Base-by-base conservation (phyloP, 2,888 invertebrate species). In the Drosophila acutilabella region DNA sequence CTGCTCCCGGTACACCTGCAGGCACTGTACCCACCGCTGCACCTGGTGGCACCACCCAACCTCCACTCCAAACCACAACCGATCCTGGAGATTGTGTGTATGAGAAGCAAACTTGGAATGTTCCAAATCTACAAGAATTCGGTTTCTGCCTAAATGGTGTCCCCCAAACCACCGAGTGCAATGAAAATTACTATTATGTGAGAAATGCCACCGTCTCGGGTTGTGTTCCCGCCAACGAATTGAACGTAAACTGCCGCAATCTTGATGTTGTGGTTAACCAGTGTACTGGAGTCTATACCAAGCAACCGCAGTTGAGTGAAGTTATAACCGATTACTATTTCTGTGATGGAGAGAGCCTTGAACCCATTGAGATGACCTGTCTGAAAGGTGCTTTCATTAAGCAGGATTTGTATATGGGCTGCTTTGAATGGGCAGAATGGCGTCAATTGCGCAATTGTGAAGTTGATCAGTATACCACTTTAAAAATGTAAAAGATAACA, bases 321-420 rank as follows among this genome's bases (percentile, higher is more conserved):
- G 20, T 5, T 8, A 20, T 65, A 2, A 64, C 47, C 20, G 58
- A 68, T 7, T 86, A 64, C 74, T 86, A 64, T 33, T 2, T 81
- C 0, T 86, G 85, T 58, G 16, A 26, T 3, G 30, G 2, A 1
- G 48, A 50, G 8, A 48, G 50, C 5, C 60, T 16, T 2, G 1
- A 2, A 0, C 74, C 80, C n/a, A 41, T 66, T 2, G 42, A 67
- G 44, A 2, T 71, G 4, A 10, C 54, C 0, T 85, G 85, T 18
- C 0, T 11, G 1, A 11, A 23, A 0, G 2, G 42, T 4, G 87
- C 61, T 2, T 86, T 86, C 41, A 0, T 74, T 13, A 64, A 69
- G 5, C 20, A 59, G 59, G 62, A 62, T 11, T 81, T 81, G 6
- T 86, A 69, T 14, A 18, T 83, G 36, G 85, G 85, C 16, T 86